A percentile compares a stretch with the other conserved stretches of the same genome.
Conservation (phyloP, 2,888 invertebrate species). For the Chirona hameri region DNA sequence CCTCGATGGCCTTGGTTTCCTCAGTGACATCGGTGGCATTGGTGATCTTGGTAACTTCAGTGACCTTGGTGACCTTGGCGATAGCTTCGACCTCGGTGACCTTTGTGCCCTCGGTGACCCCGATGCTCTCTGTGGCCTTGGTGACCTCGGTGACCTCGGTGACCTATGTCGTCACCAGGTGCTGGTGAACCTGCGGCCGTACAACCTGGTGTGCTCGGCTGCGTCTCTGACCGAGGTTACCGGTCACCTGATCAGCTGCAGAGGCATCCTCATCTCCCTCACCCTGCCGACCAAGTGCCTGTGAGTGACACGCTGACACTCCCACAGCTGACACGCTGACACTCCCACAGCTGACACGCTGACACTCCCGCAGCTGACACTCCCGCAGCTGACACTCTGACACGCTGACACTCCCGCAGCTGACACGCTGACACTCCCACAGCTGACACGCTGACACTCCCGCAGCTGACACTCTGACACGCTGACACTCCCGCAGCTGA, state of each 20-base stretch:
- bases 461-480: no score
- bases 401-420: no score
- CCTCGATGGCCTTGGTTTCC: no score
- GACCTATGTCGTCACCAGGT: neutral
- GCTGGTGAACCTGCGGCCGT: neutral
- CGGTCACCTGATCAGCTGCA: neutral
- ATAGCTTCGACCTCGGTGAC: neutral
- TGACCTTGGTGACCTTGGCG: neutral
- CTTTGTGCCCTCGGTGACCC: neutral
- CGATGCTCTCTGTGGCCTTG: neutral
- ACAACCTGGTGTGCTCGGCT: neutral
- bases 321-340: no score
- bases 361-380: no score
- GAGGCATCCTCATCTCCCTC: neutral
- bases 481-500: no score
- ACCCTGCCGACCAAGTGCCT: neutral
- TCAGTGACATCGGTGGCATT: no score
- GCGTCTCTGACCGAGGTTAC: neutral
- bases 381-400: no score
- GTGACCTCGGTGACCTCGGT: neutral
- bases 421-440: no score
- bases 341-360: no score
- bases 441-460: no score
- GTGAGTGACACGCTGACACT: neutral
- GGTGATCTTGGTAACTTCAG: neutral